Base-by-base conservation (phyloP, 2,113 vertebrate species). In the Scortum barcoo region DNA sequence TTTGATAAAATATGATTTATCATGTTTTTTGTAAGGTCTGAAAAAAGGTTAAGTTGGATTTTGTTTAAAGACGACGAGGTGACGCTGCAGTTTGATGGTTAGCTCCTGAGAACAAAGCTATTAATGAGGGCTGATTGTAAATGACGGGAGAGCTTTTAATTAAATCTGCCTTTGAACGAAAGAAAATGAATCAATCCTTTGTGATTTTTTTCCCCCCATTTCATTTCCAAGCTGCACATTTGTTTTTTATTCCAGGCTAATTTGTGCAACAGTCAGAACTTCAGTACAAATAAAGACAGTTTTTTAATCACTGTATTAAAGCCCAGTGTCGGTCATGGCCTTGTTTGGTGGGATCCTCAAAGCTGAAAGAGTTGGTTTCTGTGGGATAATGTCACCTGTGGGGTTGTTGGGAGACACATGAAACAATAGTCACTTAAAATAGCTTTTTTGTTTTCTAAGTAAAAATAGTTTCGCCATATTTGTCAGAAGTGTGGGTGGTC, bases 401-500 rank as follows among this genome's bases (percentile, higher is more conserved):
- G 28, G 72, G n/a, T 22, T 19, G 24, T 38, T 46, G 44, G 33
- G 63, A 8, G 74, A 80, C 78, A 74, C 26, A 20, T 86, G 65
- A 73, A 80, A 80, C 76, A 67, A 73, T 30, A 78, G 65, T 57
- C 58, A 54, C 71, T 84, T 19, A 11, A 81, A 89, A 79, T 77
- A 78, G n/a, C 33, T 30, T 33, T 44, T 62, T 62, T 60, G 14
- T 22, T 42, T 28, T 38, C 9, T 3, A 38, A 57, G 54, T 70
- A 75, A 73, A 82, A 80, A 82, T 58, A 83, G 75, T 11, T 0
- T 26, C 46, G 28, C 77, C 36, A 20, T 76, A 26, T 83, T 81
- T 84, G 80, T 54, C 10, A 67, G 46, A 24, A 56, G 54, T 80
- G 72, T 76, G 80, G 76, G 80, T 79, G 80, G 68, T 76, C 72